Evolutionary conservation across 2,797 vertebrate genomes (phyloP), one percentile per base, ranked within the genome.

Genomic region (Corythornis leucogaster): DNA sequence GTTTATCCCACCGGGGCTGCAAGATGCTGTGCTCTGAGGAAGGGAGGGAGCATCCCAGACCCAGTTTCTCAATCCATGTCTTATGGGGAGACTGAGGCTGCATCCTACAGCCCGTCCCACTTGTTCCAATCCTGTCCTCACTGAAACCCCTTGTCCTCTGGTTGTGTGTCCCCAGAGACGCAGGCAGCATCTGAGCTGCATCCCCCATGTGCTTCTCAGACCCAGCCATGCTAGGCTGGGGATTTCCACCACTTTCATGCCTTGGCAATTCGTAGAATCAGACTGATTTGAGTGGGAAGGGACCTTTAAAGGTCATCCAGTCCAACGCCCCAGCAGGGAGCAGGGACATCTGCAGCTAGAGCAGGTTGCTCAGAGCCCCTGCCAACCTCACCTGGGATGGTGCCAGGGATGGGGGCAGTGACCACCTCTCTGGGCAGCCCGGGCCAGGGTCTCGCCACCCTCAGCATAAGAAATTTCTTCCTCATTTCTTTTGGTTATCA

Each of bases 1-100:
- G 96, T 96, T 95, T 95, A 94, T 96, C 86, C 94, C 88, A 71
- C 70, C 22, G 3, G 74, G 64, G 70, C 85, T 64, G 85, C 0
- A 62, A 45, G 90, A 94, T 87, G 89, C 91, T 61, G 84, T 1
- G 4, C 59, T 89, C 6, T 4, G 77, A 88, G 76, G 82, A 87
- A 86, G 85, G 85, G 87, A 92, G 90, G 79, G 88, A 91, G 80
- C 89, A 92, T 95, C 94, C 89, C 92, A 1, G 38, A 80, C 77
- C 59, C 4, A 0, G 57, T 90, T 90, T 89, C 89, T 82, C 79
- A 51, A 4, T 69, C 85, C 9, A 0, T 3, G 14, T 69, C 51
- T 53, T 40, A 67, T 0, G 0, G 66, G 78, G 58, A 75, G 58
- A 54, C 46, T 17, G 51, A 0, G 25, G 38, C 61, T 1, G 2